These are phyloP conservation scores for Ganaspis sp. DNA, from an alignment of 1,140 invertebrate species.

Conservation along the genomic window DNA sequence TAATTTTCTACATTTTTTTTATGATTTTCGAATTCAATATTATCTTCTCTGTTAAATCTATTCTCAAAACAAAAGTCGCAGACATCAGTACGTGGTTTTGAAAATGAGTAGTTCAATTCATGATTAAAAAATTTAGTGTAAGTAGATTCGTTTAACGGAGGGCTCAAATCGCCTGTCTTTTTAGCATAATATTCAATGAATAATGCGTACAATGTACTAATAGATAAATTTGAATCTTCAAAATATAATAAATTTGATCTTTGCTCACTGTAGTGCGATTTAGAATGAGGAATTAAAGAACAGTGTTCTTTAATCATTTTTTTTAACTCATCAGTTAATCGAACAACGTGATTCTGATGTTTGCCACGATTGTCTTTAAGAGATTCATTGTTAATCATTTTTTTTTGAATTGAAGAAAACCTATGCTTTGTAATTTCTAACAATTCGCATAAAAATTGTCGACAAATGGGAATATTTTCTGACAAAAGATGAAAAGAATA, in stretches of 20 bases:
- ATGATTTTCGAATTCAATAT: no score
- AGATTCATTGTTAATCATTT: conserved; percentile 41
- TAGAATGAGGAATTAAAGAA: conserved; percentile 36
- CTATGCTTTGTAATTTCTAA: neutral
- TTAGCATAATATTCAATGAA: no score
- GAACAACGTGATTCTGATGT: conserved; percentile 45
- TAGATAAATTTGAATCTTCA: conserved; percentile 41
- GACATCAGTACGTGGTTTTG: no score
- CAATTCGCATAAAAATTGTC: neutral
- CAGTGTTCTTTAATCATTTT: conserved; percentile 47
- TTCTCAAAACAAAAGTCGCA: no score
- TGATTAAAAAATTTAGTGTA: no score
- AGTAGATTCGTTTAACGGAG: no score
- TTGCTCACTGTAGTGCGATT: conserved; percentile 43
- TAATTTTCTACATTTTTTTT: no score
- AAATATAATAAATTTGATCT: conserved; percentile 42
- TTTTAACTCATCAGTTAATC: conserved; percentile 44
- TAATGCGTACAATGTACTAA: conserved; percentile 27
- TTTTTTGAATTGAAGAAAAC: conserved; percentile 32
- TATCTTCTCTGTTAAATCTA: no score
- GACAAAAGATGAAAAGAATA: neutral
- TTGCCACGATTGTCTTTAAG: conserved; percentile 41
- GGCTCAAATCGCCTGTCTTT: no score
- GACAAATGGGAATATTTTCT: neutral
- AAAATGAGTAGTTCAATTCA: no score